Conservation (phyloP, 2,113 vertebrate species). For the Piprites chloris region DNA sequence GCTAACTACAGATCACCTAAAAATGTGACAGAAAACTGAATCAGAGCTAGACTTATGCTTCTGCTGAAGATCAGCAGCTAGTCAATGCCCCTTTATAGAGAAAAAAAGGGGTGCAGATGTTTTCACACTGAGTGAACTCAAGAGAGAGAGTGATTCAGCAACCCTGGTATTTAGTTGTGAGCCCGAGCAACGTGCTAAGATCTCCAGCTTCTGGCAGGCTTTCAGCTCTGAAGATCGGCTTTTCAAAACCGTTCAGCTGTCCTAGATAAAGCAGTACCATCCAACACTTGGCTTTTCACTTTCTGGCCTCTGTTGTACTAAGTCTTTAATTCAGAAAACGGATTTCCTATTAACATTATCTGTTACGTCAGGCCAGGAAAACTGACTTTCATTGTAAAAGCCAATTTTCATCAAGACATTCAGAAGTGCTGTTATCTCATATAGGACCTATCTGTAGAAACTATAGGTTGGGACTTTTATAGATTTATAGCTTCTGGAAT, state of each 20-base stretch:
- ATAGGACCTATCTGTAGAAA: background rate
- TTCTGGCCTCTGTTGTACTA: background rate
- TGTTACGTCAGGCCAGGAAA: background rate
- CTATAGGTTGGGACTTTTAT: background rate
- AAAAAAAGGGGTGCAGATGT: background rate
- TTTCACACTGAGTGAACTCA: background rate
- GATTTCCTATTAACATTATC: background rate
- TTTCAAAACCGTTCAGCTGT: conserved; percentile 4
- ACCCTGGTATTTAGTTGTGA: background rate
- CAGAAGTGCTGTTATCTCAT: background rate
- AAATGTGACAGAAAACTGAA: background rate
- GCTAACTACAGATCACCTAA: background rate
- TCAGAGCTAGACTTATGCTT: background rate
- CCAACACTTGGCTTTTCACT: background rate
- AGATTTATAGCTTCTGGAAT: background rate
- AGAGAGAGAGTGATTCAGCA: background rate
- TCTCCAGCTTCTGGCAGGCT: background rate
- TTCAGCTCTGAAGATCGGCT: background rate
- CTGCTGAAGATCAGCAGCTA: background rate
- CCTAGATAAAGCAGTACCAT: background rate
- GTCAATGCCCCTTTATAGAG: background rate
- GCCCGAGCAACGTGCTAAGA: background rate
- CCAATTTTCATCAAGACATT: background rate
- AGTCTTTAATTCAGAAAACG: background rate
- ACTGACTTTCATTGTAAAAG: background rate